Evolutionary conservation across 2,888 invertebrate species (phyloP).

Genomic region (Netelia virgata): DNA sequence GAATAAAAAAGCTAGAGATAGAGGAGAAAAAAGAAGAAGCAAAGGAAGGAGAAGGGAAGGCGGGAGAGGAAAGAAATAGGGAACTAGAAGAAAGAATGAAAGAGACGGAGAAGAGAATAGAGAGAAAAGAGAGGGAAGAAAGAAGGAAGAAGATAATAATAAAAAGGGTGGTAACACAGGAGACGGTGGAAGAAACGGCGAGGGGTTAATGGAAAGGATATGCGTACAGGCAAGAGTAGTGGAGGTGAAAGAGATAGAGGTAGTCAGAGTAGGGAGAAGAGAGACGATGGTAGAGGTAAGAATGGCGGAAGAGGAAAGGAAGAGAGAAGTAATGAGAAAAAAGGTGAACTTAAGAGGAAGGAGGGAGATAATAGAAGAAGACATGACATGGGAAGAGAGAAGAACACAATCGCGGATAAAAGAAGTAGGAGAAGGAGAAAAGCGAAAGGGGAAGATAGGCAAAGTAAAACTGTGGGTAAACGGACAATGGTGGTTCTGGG

Average conservation of each 20-base stretch:
- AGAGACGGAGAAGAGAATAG: neutral
- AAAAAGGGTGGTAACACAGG: neutral
- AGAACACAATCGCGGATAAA: conserved; percentile 16
- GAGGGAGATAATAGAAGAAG: no score
- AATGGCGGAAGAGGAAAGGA: neutral
- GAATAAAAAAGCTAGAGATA: no score
- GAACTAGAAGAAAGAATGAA: neutral
- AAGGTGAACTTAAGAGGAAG: conserved; percentile 1
- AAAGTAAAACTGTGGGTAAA: conserved; percentile 18
- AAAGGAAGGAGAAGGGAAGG: neutral
- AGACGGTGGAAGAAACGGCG: neutral
- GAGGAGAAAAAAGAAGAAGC: neutral
- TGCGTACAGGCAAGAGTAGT: neutral
- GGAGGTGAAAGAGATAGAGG: neutral
- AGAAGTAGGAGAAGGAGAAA: neutral
- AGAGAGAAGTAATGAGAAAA: conserved; percentile 14
- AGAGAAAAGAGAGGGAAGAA: neutral
- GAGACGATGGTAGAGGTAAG: neutral
- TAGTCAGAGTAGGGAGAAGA: neutral
- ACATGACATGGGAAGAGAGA: conserved; percentile 22
- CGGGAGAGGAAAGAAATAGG: neutral
- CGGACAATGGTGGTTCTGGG: no score
- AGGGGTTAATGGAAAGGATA: neutral
- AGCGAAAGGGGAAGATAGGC: conserved; percentile 12
- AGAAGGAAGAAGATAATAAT: neutral